Evolutionary conservation across 2,888 invertebrate species (phyloP).

Genomic region (Synergus gifuensis): DNA sequence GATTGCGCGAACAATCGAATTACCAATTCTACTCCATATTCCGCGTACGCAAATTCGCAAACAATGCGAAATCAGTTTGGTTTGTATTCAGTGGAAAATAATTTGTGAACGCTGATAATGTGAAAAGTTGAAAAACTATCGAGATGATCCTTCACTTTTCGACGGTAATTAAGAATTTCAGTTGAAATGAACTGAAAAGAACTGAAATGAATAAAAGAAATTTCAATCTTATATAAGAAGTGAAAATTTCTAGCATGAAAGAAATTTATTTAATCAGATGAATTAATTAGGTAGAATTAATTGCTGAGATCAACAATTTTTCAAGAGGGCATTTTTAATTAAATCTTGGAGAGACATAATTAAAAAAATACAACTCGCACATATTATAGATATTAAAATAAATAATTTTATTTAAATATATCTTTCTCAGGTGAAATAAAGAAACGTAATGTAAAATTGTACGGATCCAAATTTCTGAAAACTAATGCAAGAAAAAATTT

Average conservation of each 20-base stretch:
- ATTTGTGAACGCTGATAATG: background rate
- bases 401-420: background rate
- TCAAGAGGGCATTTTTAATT: background rate
- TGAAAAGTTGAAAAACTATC: background rate
- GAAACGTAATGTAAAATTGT: too few species aligned
- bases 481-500: background rate
- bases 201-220: background rate
- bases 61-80: constrained; percentile 10
- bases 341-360: background rate
- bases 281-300: background rate
- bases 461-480: background rate
- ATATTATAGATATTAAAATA: background rate
- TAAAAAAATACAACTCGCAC: background rate
- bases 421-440: background rate
- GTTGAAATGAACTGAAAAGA: background rate
- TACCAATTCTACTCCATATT: constrained; percentile 7
- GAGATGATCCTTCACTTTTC: background rate
- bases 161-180: background rate
- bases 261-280: background rate
- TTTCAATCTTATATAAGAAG: too few species aligned
- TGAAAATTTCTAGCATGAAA: background rate
- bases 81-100: background rate
- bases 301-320: background rate
- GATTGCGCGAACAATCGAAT: background rate
- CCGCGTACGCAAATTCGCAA: constrained; percentile 9